A percentile compares a stretch with the other conserved stretches of the same genome.
phyloP scores from a whole-genome alignment of 2,888 invertebrate genomes.

The Eristalis intricaria region DNA sequence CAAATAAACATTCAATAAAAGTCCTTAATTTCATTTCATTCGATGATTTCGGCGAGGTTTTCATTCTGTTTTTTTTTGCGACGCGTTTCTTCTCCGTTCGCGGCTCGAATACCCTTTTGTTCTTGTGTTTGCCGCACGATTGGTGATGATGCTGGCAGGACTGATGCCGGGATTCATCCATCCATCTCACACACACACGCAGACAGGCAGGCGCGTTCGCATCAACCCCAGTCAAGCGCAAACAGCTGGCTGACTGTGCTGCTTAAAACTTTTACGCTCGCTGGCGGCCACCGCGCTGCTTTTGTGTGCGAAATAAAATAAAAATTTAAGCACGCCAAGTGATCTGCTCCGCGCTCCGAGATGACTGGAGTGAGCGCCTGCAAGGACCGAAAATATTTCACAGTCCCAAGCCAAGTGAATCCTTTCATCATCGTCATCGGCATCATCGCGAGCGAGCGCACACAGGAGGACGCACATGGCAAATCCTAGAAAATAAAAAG shows the following conservation, averaged over 20 bases:
- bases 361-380: neutral
- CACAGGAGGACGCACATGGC: neutral
- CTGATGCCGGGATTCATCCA: neutral
- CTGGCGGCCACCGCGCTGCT: neutral
- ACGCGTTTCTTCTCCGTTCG: constrained; percentile 29
- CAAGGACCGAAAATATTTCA: constrained; percentile 42
- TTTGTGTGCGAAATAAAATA: constrained; percentile 50
- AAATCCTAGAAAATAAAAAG: constrained; percentile 68
- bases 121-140: constrained; percentile 11
- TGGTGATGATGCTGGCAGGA: constrained; percentile 26
- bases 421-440: constrained; percentile 39
- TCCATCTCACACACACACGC: neutral
- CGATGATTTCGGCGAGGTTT: constrained; percentile 3
- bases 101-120: constrained; percentile 19
- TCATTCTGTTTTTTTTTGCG: constrained; percentile 22
- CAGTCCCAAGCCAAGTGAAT: constrained; percentile 54
- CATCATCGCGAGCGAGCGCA: constrained; percentile 1
- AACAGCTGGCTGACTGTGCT: constrained; percentile 59
- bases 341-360: constrained; percentile 1
- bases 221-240: constrained; percentile 55
- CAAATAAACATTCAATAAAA: constrained; percentile 72
- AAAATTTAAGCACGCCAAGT: constrained; percentile 30
- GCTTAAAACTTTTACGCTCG: constrained; percentile 57
- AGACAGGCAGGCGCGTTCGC: neutral
- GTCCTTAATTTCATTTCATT: constrained; percentile 68